phyloP scores from a whole-genome alignment of 1,140 invertebrate genomes.

The Drusus annulatus region DNA sequence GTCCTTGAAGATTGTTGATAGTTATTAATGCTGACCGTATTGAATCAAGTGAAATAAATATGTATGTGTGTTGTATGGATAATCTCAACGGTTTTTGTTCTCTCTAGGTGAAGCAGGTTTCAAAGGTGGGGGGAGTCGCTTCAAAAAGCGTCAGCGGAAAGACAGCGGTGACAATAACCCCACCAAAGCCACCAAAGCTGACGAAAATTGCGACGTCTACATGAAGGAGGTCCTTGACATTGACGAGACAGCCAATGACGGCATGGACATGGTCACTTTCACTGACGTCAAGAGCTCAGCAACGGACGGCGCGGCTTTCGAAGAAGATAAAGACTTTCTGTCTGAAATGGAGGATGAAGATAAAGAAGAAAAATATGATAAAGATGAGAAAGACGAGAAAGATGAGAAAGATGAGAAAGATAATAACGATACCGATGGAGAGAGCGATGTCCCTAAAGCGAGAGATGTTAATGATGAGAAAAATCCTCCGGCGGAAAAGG shows the following conservation, averaged over 20 bases:
- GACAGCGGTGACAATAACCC: constrained; percentile 72
- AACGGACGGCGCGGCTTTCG: constrained; percentile 23
- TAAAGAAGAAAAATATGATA: constrained; percentile 53
- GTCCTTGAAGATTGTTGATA: no score
- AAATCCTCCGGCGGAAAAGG: neutral
- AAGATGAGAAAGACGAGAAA: constrained; percentile 67
- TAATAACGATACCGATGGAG: constrained; percentile 67
- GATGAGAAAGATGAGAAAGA: constrained; percentile 70
- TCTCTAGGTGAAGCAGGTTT: constrained; percentile 33
- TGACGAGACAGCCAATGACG: constrained; percentile 70
- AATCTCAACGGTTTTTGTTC: neutral
- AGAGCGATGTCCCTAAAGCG: constrained; percentile 54
- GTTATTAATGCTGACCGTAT: no score
- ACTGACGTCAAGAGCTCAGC: constrained; percentile 59
- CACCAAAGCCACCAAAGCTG: constrained; percentile 66
- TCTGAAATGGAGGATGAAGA: constrained; percentile 71
- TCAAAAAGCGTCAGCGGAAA: constrained; percentile 71
- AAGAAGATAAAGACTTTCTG: constrained; percentile 67
- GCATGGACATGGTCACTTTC: constrained; percentile 68
- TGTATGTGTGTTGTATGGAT: no score
- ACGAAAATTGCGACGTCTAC: constrained; percentile 58
- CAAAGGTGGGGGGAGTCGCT: constrained; percentile 53
- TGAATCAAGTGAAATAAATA: no score
- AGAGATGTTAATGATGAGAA: constrained; percentile 24
- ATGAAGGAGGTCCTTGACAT: constrained; percentile 65